Evolutionary conservation across 2,888 invertebrate genomes (phyloP), one percentile per base, ranked within the genome.

Genomic region (Sicus ferrugineus): DNA sequence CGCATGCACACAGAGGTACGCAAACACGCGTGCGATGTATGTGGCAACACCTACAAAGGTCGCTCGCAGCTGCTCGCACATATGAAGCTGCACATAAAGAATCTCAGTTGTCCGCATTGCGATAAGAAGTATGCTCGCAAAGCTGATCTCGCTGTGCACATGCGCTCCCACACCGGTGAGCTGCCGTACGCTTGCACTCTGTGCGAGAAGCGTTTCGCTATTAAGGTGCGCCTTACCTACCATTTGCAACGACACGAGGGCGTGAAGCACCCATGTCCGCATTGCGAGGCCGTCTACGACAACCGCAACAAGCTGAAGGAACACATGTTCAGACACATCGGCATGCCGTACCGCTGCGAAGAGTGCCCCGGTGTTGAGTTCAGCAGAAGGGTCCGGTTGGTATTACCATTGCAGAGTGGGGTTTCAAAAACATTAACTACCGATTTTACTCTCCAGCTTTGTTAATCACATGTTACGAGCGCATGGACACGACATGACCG

Each of bases 251-350:
- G 72, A 52, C 78, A 77, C 69, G 72, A 75, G 58, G 77, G 77
- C 3, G 63, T 75, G 19, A 75, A 74, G 6, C 77, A 78, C 64
- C 59, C 61, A 7, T 78, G 78, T 56, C 65, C 67, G 2, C 72
- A 74, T 54, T 78, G 78, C 38, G 48, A 69, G 4, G 73, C 68
- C 19, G 74, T 75, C 11, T 78, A 75, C 54, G 75, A 75, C 50
- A 76, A 75, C 65, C 75, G 73, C 14, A 73, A 72, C 23, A 76
- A 74, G 50, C 62, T 78, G 28, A 74, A 76, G 23, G 70, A 75
- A 56, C 78, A 78, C 69, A 69, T 77, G 59, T 78, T 77, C 48
- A 75, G 75, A 52, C 78, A 78, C 58, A 77, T 73, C n/a, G 78
- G 78, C 0, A 77, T 77, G 76, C 78, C 78, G 4, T 77, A 77